phyloP scores from a whole-genome alignment of 2,797 vertebrate species.

The Siniperca undulata region DNA sequence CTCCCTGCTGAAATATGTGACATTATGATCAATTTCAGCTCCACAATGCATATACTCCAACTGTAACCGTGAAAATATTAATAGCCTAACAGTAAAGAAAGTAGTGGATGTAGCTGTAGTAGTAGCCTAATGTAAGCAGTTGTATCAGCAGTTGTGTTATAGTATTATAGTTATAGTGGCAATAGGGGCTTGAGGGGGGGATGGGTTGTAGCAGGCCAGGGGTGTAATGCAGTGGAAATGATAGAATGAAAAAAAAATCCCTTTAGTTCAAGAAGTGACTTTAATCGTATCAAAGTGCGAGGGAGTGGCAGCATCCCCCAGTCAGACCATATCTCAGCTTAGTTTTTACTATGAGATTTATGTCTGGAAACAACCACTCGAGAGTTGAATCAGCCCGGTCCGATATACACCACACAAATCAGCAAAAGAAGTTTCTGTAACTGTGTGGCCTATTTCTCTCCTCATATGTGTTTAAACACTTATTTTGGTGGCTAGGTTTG shows the following conservation, averaged over 20 bases:
- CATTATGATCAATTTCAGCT: background rate
- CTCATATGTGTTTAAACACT: background rate
- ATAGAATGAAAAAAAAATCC: background rate
- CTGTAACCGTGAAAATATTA: background rate
- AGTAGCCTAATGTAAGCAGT: background rate
- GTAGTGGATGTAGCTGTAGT: background rate
- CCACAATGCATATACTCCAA: background rate
- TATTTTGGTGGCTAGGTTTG: background rate
- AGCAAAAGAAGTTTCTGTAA: background rate
- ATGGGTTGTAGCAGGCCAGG: background rate
- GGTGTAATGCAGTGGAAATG: background rate
- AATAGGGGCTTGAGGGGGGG: background rate
- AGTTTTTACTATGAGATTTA: slow-evolving; percentile 24
- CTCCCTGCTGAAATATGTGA: background rate
- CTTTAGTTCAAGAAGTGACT: background rate
- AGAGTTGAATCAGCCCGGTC: slow-evolving; percentile 14
- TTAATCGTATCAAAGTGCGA: background rate
- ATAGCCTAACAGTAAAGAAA: background rate
- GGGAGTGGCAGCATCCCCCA: background rate
- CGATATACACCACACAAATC: background rate
- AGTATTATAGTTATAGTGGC: background rate
- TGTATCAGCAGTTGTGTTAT: background rate
- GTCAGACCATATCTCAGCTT: background rate
- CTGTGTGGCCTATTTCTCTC: background rate
- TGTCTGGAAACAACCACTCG: slow-evolving; percentile 12